Base-by-base conservation (phyloP, 2,888 invertebrate genomes). In the Alcis repandata region DNA sequence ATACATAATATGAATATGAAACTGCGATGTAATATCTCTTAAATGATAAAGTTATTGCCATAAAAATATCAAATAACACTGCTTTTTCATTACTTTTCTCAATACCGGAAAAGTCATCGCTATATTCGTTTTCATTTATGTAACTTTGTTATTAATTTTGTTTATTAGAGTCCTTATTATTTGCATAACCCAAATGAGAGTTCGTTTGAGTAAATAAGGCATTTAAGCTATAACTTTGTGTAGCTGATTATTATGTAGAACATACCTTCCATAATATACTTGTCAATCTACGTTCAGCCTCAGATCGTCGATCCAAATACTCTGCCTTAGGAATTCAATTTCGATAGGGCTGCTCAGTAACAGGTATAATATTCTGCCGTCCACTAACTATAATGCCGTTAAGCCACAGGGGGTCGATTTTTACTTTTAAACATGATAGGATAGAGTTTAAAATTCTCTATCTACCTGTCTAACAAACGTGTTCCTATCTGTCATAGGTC, bases 321-420 rank as follows among this genome's bases (percentile, higher is more conserved):
- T 49, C 48, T 32, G 49, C 62, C 72, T 70, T 59, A 68, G 59
- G 64, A 75, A 76, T 74, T 72, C 78, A 74, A 79, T 79, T 77
- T 76, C 40, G 19, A 0, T 17, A 63, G 63, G 59, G 63, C 27
- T 63, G 53, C n/a, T 46, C 53, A n/a, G 19, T 32, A 19, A 22
- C 46, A 27, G 7, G 4, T 4, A 13, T 27, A 13, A n/a, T 6
- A 6, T 27, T 27, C 3, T 27, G 6, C 6, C 6, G 27, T 27
- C 2, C 6, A 27, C 27, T 4, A 2, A 27, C 27, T 27, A 6
- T 27, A 4, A 27, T 4, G 27, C n/a, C n/a, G 27, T 27, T 27
- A 27, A 27, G 27, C n/a, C n/a, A n/a, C n/a, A n/a, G n/a, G n/a
- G n/a, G n/a, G n/a, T n/a, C n/a, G n/a, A n/a, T n/a, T n/a, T n/a